Conservation (phyloP, 1,140 invertebrate species). For the Dryas iulia region DNA sequence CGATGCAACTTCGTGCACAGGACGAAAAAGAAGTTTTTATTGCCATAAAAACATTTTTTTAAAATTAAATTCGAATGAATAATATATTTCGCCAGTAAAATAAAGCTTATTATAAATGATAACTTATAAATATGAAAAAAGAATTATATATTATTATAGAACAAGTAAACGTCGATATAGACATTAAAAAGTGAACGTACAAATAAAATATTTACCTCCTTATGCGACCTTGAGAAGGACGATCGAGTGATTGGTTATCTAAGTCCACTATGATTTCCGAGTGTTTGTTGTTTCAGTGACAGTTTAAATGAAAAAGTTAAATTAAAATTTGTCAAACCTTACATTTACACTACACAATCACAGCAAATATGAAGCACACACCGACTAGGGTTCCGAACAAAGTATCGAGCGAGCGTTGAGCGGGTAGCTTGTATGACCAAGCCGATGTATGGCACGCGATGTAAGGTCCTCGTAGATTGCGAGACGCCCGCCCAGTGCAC, state of each 20-base stretch:
- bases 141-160: background rate
- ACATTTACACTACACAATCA: conserved; percentile 37
- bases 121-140: background rate
- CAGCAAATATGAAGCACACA: conserved; percentile 16
- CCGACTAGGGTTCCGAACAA: conserved; percentile 7
- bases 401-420: conserved; percentile 24
- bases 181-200: background rate
- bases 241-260: conserved; percentile 38
- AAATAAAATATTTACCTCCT: conserved; percentile 62
- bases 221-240: conserved; percentile 55
- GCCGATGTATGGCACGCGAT: conserved; percentile 38
- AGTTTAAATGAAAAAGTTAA: background rate
- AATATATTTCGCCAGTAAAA: too few species aligned
- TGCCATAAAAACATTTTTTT: background rate
- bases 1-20: conserved; percentile 47
- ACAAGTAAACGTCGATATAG: background rate
- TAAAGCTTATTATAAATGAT: too few species aligned
- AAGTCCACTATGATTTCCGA: conserved; percentile 46
- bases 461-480: background rate
- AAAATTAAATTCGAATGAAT: too few species aligned
- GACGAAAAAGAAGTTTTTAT: background rate
- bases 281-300: conserved; percentile 21
- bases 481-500: conserved; percentile 3
- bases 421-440: conserved; percentile 22
- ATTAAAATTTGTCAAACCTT: conserved; percentile 35